These are phyloP conservation scores for Oxyura jamaicensis DNA, from an alignment of 2,113 vertebrate genomes.

Conservation along the genomic window DNA sequence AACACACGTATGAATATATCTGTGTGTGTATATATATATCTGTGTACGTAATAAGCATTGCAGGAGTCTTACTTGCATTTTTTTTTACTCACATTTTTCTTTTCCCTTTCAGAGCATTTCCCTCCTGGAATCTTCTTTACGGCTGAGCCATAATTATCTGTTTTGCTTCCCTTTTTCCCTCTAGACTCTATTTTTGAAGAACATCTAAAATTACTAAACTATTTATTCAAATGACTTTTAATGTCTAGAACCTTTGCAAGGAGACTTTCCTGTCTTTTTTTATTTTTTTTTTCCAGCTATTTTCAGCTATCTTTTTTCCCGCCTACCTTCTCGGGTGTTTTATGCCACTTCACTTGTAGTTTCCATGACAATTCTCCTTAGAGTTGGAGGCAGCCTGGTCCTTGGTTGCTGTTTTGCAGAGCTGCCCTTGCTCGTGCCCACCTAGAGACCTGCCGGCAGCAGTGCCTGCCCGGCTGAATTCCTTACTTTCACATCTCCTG, in stretches of 20 bases:
- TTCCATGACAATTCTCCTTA: constrained; percentile 60
- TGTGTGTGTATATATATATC: fast-evolving
- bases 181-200: constrained; percentile 18
- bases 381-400: constrained; percentile 3
- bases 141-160: neutral
- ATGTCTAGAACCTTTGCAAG: constrained; percentile 38
- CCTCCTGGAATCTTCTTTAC: neutral
- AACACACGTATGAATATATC: neutral
- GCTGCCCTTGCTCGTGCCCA: neutral
- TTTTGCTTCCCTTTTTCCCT: neutral
- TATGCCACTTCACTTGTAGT: constrained; percentile 55
- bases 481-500: neutral
- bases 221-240: constrained; percentile 21
- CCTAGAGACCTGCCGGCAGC: neutral
- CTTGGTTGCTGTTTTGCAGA: constrained; percentile 1
- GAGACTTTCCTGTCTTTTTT: neutral
- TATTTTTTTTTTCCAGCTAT: neutral
- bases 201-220: constrained; percentile 6
- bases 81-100: neutral
- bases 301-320: constrained; percentile 55
- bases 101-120: neutral
- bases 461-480: neutral
- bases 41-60: neutral
- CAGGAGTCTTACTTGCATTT: neutral
- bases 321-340: neutral